These are phyloP conservation scores for Acanthurus lineatus DNA, from an alignment of 2,797 vertebrate species.

Conservation along the genomic window DNA sequence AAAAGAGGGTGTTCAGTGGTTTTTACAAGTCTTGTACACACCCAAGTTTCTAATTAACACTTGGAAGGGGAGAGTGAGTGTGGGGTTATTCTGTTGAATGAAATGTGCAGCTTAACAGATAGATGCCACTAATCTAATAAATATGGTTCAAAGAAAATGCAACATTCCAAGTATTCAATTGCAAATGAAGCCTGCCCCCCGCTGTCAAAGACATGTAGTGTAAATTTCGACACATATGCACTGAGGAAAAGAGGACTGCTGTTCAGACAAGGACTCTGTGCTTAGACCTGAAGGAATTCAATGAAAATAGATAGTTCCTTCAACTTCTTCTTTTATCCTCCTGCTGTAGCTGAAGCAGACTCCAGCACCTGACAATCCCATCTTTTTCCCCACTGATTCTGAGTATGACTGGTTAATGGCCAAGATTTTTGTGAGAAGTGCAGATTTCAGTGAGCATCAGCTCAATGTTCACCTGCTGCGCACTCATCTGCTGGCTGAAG, in stretches of 20 bases:
- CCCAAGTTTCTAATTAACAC: too few species aligned
- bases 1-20: too few species aligned
- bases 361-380: conserved; percentile 72
- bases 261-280: not conserved
- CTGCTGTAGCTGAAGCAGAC: conserved; percentile 78
- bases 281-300: not conserved
- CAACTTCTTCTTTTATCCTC: not conserved
- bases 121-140: too few species aligned
- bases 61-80: too few species aligned
- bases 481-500: conserved; percentile 86
- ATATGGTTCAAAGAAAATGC: not conserved
- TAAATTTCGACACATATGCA: not conserved
- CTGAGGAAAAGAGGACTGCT: not conserved
- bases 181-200: not conserved
- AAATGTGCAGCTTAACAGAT: too few species aligned
- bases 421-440: conserved; percentile 76
- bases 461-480: conserved; percentile 77
- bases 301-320: too few species aligned
- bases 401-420: conserved; percentile 77
- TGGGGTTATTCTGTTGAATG: too few species aligned
- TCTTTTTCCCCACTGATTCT: conserved; percentile 72
- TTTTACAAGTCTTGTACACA: too few species aligned
- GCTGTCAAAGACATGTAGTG: not conserved
- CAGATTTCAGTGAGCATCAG: conserved; percentile 73
- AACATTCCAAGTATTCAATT: not conserved